Evolutionary conservation across 1,140 invertebrate species (phyloP), one percentile per base, ranked within the genome.

Genomic region (Ectropis grisescens): DNA sequence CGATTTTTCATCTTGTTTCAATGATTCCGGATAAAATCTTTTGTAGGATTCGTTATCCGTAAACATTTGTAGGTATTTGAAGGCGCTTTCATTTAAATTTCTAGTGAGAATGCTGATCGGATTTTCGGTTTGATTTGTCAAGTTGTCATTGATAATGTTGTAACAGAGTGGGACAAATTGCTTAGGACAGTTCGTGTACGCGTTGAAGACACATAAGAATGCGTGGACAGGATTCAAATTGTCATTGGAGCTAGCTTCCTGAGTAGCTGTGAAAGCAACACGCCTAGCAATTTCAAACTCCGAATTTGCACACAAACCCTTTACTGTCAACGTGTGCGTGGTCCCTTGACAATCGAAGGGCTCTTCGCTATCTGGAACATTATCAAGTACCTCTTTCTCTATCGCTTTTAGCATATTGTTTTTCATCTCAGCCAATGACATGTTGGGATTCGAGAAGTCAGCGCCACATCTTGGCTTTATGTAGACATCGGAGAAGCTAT

Each of bases 401-500:
- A 82, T 51, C 5, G 53, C 55, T 43, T 64, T 74, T 8, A 82
- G 39, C 82, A 83, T 83, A 16, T 41, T 34, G 36, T 75, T 82
- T 45, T 83, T 83, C 47, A 64, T 72, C 65, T 82, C 76, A 4
- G 80, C 70, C 13, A 82, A 38, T 8, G 72, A 60, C 13, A 52
- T 47, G 37, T 68, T 69, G 4, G 69, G 36, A 27, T 54, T 68
- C 2, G 62, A 64, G 43, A 86, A 85, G 41, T 85, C 85, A 13
- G 65, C 57, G 2, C 83, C 66, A 23, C 81, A 82, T 49, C 86
- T 82, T 0, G 85, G 84, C 59, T 87, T 90, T 11, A 90, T 82
- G 54, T 92, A 93, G 13, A 92, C 85, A 55, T 92, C 90, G 1
- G 82, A 62, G 46, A 89, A 89, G 24, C 86, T 83, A 14, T 84